Base-by-base conservation (phyloP, 2,797 vertebrate species). In the Myoxocephalus aenaeus region DNA sequence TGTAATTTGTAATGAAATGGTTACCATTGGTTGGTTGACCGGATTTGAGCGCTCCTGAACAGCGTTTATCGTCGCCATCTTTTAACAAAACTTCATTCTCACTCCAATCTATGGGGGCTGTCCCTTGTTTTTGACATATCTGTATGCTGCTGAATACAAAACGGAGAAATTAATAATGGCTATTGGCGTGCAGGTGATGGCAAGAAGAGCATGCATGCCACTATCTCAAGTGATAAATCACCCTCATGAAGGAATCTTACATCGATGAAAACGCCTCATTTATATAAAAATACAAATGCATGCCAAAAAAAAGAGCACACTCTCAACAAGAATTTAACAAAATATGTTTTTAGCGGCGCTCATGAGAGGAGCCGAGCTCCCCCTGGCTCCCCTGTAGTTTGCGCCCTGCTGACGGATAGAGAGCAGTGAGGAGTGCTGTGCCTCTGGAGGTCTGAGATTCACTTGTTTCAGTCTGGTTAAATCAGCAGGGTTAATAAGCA, bases 401-500 rank as follows among this genome's bases (percentile, higher is more conserved):
- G 29, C 10, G 6, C 17, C 56, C 29, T 1, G 27, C 44, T 58
- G 46, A 62, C 32, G 51, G 54, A 69, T 34, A 65, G 36, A 34
- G 25, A 79, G 62, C 53, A 69, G 67, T 36, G 48, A 32, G 63
- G 36, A 1, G 3, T 57, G 65, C 57, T 36, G 9, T 58, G 56
- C 56, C 75, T 50, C 50, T 15, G 38, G 32, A 66, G 70, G 25
- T 73, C 63, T 63, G 58, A 63, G 48, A 29, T 46, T 12, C 54
- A 15, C 65, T 75, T 66, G 69, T 72, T 75, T 75, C 48, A 65
- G 70, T 68, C 58, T 80, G 82, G 27, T 84, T 80, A 73, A 79
- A 82, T 71, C 72, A 27, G 1, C 27, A 3, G 65, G 81, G 87
- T 85, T 92, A 90, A 90, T 87, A 67, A 85, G 77, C 57, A 20